These are phyloP conservation scores for Malurus melanocephalus DNA, from an alignment of 2,113 vertebrate species.

Conservation along the genomic window DNA sequence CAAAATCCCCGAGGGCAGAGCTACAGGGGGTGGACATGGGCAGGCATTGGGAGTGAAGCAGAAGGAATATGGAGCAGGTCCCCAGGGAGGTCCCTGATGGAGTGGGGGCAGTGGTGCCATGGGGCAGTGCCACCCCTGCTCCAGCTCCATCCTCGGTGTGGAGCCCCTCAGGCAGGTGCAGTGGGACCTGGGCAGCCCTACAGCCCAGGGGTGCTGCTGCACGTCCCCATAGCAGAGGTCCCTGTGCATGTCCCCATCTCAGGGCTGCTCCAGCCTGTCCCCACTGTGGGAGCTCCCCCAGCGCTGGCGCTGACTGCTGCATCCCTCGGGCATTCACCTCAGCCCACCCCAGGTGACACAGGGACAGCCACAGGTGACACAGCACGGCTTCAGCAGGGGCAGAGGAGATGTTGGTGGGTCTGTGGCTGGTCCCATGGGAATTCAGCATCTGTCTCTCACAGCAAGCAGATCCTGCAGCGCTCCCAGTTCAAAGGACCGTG, in stretches of 20 bases:
- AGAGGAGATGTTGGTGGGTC: not conserved
- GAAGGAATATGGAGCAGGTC: not conserved
- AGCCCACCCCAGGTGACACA: not conserved
- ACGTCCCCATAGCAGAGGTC: not conserved
- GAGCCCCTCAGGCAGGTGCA: not conserved
- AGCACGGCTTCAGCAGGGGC: not conserved
- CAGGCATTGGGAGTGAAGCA: not conserved
- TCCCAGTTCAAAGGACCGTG: fast-evolving
- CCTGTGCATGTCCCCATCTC: not conserved
- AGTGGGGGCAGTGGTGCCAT: not conserved
- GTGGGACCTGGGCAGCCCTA: fast-evolving
- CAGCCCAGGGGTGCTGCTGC: not conserved
- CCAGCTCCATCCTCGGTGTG: fast-evolving
- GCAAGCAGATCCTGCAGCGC: not conserved
- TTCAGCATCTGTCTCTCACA: not conserved
- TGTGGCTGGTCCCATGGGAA: not conserved
- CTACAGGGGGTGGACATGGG: not conserved
- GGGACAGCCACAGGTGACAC: not conserved
- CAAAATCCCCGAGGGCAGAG: not conserved
- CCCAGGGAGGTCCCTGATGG: not conserved
- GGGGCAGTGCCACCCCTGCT: not conserved
- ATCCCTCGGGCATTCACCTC: not conserved
- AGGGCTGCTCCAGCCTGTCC: not conserved
- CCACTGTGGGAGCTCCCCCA: fast-evolving
- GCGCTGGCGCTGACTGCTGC: not conserved